Conservation (phyloP, 2,888 invertebrate species). For the Cactoblastis cactorum region DNA sequence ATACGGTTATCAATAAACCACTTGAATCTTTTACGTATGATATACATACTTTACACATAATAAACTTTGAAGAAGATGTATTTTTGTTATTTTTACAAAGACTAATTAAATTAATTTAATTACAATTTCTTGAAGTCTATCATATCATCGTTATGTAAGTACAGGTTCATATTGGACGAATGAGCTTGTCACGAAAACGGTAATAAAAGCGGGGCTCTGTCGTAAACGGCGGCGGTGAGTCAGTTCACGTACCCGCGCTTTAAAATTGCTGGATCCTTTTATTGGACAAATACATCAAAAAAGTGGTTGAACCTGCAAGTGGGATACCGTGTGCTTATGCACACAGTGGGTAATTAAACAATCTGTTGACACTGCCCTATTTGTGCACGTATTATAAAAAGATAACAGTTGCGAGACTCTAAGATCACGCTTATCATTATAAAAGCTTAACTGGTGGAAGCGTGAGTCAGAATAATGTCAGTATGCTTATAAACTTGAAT, state of each 20-base stretch:
- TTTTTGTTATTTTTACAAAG: too few relatives aligned
- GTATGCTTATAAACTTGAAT: too few relatives aligned
- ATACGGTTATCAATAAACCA: not conserved
- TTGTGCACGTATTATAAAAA: too few relatives aligned
- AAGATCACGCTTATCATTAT: too few relatives aligned
- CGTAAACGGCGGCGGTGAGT: not conserved
- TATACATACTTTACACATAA: too few relatives aligned
- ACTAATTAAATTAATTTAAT: too few relatives aligned
- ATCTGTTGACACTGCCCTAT: not conserved
- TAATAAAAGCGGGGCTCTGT: not conserved
- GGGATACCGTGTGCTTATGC: conserved; percentile 19
- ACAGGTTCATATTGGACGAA: not conserved
- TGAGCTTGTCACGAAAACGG: not conserved
- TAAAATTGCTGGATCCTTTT: conserved; percentile 48
- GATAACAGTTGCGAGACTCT: too few relatives aligned
- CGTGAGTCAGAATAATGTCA: too few relatives aligned
- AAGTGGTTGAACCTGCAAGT: conserved; percentile 42
- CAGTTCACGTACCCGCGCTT: conserved; percentile 24
- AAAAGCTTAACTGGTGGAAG: too few relatives aligned
- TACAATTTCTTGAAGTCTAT: too few relatives aligned
- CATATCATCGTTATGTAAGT: not conserved
- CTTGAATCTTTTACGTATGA: too few relatives aligned
- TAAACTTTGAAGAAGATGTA: too few relatives aligned
- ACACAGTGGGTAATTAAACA: not conserved
- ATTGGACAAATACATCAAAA: conserved; percentile 37